A percentile compares a stretch with the other conserved stretches of the same genome.
Conservation (phyloP, 2,888 invertebrate genomes). For the Drosophila recens region DNA sequence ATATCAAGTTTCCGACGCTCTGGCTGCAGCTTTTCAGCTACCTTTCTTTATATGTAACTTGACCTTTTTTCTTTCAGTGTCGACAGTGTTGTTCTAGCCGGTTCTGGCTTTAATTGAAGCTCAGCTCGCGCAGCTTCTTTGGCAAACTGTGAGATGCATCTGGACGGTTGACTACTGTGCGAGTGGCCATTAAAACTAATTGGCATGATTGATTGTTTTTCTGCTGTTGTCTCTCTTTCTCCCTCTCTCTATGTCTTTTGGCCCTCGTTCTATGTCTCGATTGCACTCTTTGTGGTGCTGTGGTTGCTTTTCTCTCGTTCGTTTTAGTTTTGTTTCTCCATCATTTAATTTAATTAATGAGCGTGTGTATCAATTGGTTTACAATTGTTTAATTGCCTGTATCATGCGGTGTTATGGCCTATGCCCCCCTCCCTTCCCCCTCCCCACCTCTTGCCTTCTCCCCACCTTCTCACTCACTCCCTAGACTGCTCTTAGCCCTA, state of each 20-base stretch:
- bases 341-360: constrained; percentile 75
- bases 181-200: constrained; percentile 70
- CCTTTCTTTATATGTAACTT: neutral
- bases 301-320: constrained; percentile 49
- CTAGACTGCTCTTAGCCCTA: constrained; percentile 5
- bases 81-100: constrained; percentile 23
- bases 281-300: constrained; percentile 23
- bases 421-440: neutral
- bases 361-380: constrained; percentile 72
- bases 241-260: neutral
- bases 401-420: constrained; percentile 65
- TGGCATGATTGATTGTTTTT: constrained; percentile 74
- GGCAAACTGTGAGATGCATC: constrained; percentile 33
- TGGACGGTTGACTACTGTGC: constrained; percentile 54
- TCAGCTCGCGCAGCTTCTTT: constrained; percentile 34
- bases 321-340: constrained; percentile 60
- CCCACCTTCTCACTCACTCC: neutral
- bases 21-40: too few relatives aligned
- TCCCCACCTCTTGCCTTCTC: neutral
- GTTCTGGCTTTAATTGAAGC: constrained; percentile 56
- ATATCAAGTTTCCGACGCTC: too few relatives aligned
- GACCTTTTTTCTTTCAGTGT: constrained; percentile 16
- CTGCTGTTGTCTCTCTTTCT: constrained; percentile 18
- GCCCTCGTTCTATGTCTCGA: neutral
- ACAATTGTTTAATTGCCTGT: constrained; percentile 72